A percentile compares a stretch with the other conserved stretches of the same genome.
Evolutionary conservation across 1,140 invertebrate species (phyloP).

Genomic region (Daktulosphaira vitifoliae): DNA sequence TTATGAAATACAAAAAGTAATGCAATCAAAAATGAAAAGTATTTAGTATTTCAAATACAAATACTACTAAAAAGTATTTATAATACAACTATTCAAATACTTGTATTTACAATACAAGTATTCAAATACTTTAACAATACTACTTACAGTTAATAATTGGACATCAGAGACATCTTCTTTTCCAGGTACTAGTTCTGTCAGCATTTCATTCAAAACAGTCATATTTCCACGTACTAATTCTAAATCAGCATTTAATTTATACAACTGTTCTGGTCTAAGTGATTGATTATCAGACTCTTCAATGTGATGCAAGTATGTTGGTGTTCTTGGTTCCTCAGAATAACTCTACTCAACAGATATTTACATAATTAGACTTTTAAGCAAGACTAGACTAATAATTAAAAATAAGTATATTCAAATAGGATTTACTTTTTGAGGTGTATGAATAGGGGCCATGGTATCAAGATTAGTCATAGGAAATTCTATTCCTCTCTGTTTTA

Average conservation of each 20-base stretch:
- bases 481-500: conserved; percentile 92
- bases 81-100: too few relatives aligned
- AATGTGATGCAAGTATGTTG: conserved; percentile 25
- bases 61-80: too few relatives aligned
- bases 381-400: too few relatives aligned
- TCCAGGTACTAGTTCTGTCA: conserved; percentile 71
- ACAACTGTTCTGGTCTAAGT: conserved; percentile 70
- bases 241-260: conserved; percentile 82
- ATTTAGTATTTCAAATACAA: too few relatives aligned
- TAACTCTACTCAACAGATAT: conserved; percentile 7
- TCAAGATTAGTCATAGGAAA: conserved; percentile 95
- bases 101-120: too few relatives aligned
- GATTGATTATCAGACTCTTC: conserved; percentile 38
- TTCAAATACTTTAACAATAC: too few relatives aligned
- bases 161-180: conserved; percentile 57
- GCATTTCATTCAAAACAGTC: conserved; percentile 87
- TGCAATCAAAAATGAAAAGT: too few relatives aligned
- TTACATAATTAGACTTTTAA: too few relatives aligned
- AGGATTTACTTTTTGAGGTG: conserved; percentile 76
- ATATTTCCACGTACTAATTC: conserved; percentile 91
- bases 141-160: conserved; percentile 49
- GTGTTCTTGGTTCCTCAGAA: conserved; percentile 17
- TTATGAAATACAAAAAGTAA: too few relatives aligned
- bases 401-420: neutral
- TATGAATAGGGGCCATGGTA: conserved; percentile 91